A percentile compares a stretch with the other conserved stretches of the same genome.
phyloP scores from a whole-genome alignment of 2,888 invertebrate genomes.

The Furcula furcula region DNA sequence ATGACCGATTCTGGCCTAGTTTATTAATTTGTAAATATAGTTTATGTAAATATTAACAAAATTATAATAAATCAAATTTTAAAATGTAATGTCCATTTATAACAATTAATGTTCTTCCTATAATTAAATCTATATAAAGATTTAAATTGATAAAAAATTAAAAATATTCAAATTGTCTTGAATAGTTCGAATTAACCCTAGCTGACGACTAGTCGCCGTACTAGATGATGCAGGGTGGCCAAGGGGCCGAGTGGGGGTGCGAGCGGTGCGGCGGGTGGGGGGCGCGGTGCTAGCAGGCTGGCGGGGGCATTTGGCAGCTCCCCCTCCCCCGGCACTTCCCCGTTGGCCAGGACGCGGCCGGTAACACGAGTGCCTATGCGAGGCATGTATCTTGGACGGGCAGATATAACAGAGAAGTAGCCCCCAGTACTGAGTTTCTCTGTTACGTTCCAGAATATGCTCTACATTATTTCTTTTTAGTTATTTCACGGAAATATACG shows the following conservation, averaged over 20 bases:
- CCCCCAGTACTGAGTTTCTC: slow-evolving; percentile 75
- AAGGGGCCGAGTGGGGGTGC: slow-evolving; percentile 38
- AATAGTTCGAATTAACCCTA: slow-evolving; percentile 79
- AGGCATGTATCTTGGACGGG: slow-evolving; percentile 82
- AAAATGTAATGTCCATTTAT: no score
- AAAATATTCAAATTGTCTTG: slow-evolving; percentile 72
- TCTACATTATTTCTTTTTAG: slow-evolving; percentile 42
- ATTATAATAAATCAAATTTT: no score
- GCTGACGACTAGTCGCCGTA: slow-evolving; percentile 70
- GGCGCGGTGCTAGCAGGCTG: slow-evolving; percentile 23
- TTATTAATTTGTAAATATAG: no score
- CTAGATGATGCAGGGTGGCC: slow-evolving; percentile 73
- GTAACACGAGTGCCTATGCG: slow-evolving; percentile 82
- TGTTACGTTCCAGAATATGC: slow-evolving; percentile 40
- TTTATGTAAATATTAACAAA: no score
- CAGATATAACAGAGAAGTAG: slow-evolving; percentile 82
- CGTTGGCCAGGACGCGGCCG: slow-evolving; percentile 73
- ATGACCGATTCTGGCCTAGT: no score
- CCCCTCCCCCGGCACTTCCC: slow-evolving; percentile 35
- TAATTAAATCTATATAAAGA: neutral
- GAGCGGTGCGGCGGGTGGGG: slow-evolving; percentile 36
- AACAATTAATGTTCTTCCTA: no score
- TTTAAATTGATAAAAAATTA: slow-evolving; percentile 38
- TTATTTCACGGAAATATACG: no score
- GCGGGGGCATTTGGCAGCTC: slow-evolving; percentile 10